phyloP scores from a whole-genome alignment of 2,888 invertebrate genomes.

The Spodoptera littoralis region DNA sequence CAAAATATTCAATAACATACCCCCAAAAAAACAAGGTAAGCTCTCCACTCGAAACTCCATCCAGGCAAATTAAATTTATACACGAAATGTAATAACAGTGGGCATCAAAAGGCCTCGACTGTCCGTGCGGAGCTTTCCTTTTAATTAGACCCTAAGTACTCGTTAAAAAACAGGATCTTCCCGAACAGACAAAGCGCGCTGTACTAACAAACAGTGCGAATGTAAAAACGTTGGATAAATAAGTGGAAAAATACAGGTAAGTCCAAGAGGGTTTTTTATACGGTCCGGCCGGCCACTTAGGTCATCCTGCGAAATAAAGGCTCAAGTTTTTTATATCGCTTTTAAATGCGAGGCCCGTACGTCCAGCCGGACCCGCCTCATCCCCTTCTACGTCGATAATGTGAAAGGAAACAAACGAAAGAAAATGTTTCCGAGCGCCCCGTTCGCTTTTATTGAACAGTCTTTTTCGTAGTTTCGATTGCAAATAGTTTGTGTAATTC shows the following conservation, averaged over 20 bases:
- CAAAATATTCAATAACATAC: conserved; percentile 75
- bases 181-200: conserved; percentile 84
- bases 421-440: conserved; percentile 86
- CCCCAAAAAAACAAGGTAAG: conserved; percentile 73
- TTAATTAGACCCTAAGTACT: conserved; percentile 89
- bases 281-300: conserved; percentile 87
- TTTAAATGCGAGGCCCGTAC: conserved; percentile 87
- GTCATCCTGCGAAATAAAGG: conserved; percentile 88
- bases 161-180: conserved; percentile 88
- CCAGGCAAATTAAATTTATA: conserved; percentile 87
- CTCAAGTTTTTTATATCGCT: conserved; percentile 87
- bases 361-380: conserved; percentile 79
- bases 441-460: conserved; percentile 84
- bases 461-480: conserved; percentile 84
- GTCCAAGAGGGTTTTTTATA: conserved; percentile 87
- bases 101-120: conserved; percentile 87
- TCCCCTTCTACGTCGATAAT: conserved; percentile 83
- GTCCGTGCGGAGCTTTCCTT: conserved; percentile 86
- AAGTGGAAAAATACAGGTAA: conserved; percentile 89
- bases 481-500: conserved; percentile 87
- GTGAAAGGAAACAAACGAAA: conserved; percentile 88
- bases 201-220: conserved; percentile 86
- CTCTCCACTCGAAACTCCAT: conserved; percentile 82
- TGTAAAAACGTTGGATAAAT: conserved; percentile 88
- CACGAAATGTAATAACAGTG: conserved; percentile 86